Conservation (phyloP, 2,113 vertebrate genomes). For the Trachemys scripta region DNA sequence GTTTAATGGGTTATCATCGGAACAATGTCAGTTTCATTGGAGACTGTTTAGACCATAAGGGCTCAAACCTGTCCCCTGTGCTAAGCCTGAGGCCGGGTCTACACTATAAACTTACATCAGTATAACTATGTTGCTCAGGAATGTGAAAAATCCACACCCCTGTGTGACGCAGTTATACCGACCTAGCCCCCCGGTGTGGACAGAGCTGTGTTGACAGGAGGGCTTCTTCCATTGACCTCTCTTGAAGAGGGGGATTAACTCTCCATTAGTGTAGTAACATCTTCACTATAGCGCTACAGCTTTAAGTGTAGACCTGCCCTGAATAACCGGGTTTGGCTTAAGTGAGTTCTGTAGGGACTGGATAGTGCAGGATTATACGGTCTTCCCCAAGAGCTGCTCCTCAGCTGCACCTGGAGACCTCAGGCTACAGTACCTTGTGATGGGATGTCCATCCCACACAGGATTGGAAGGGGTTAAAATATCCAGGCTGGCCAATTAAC, state of each 20-base stretch:
- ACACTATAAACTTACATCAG: neutral
- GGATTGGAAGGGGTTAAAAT: too few species aligned
- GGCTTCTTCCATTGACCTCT: neutral
- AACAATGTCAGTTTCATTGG: conserved; percentile 52
- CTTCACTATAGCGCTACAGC: neutral
- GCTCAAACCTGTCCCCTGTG: conserved; percentile 40
- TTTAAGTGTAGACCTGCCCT: neutral
- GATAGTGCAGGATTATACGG: conserved; percentile 18
- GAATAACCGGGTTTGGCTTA: conserved; percentile 35
- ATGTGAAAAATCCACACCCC: neutral
- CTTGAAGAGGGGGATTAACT: neutral
- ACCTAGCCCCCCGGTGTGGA: neutral
- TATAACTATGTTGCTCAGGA: neutral
- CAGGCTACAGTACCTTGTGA: neutral
- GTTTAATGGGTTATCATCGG: conserved; percentile 64
- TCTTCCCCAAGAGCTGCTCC: conserved; percentile 5
- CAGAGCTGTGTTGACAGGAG: neutral
- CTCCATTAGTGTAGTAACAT: neutral
- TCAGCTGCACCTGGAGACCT: conserved; percentile 10
- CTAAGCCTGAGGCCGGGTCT: neutral
- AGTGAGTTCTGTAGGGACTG: neutral
- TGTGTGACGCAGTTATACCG: neutral
- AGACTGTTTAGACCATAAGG: conserved; percentile 35
- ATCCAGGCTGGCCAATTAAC: neutral
- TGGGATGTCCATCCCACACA: too few species aligned